Percentiles rank a stretch among this genome's conserved stretches.
These are phyloP conservation scores for Dendropsophus ebraccatus DNA, from an alignment of 2,113 vertebrate genomes.

Conservation along the genomic window DNA sequence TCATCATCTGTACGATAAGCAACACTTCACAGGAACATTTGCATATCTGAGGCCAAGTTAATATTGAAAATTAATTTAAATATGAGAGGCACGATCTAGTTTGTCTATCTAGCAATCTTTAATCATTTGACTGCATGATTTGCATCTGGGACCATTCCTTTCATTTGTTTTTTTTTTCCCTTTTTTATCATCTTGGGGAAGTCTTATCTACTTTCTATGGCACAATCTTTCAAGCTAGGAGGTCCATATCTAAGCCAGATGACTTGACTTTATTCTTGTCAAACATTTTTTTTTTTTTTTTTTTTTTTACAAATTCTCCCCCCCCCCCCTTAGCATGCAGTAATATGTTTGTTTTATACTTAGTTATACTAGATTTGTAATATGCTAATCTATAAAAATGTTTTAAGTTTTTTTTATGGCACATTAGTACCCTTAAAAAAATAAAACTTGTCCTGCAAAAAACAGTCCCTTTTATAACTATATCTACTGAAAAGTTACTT, in stretches of 20 bases:
- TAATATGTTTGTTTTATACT: neutral
- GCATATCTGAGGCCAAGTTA: constrained; percentile 30
- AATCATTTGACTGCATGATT: constrained; percentile 34
- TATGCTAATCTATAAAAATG: neutral
- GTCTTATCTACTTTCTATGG: constrained; percentile 26
- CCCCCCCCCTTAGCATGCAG: no score
- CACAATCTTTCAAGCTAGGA: constrained; percentile 18
- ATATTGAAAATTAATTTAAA: constrained; percentile 26
- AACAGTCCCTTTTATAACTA: no score
- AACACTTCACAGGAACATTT: constrained; percentile 27
- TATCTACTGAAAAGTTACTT: no score
- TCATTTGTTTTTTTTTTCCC: neutral
- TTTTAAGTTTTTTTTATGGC: no score
- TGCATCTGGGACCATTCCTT: constrained; percentile 28
- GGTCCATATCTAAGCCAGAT: neutral
- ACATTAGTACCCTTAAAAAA: no score
- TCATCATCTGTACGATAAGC: neutral
- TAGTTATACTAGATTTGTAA: neutral
- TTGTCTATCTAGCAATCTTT: constrained; percentile 32
- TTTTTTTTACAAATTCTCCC: neutral
- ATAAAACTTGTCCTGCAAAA: no score
- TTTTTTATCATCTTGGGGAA: neutral
- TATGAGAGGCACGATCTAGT: constrained; percentile 26
- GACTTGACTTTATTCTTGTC: constrained; percentile 5
- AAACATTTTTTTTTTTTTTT: neutral